Evolutionary conservation across 2,113 vertebrate species (phyloP).

Genomic region (Phaethornis superciliosus): DNA sequence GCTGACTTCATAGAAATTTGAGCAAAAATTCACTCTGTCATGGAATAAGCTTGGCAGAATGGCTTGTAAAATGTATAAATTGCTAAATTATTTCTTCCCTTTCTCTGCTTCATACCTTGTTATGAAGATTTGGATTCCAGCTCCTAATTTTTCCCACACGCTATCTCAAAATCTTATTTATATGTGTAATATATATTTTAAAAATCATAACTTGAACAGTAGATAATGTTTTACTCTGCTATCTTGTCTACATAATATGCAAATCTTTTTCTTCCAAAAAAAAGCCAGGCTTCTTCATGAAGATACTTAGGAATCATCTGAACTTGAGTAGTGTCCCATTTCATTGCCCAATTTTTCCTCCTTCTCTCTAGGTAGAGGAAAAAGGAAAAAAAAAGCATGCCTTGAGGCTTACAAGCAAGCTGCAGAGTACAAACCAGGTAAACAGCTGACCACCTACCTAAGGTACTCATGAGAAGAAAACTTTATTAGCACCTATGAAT

Average conservation of each 20-base stretch:
- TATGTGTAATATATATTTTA: not conserved
- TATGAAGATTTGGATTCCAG: not conserved
- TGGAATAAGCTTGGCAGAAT: not conserved
- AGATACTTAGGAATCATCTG: not conserved
- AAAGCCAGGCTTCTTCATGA: not conserved
- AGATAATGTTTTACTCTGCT: not conserved
- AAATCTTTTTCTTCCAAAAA: not conserved
- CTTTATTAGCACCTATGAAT: accelerated
- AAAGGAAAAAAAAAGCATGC: not conserved
- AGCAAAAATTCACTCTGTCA: not conserved
- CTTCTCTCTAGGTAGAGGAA: not conserved
- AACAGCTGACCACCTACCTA: not conserved
- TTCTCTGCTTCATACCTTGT: not conserved
- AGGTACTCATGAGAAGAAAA: not conserved
- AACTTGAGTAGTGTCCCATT: not conserved
- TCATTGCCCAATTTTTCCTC: not conserved
- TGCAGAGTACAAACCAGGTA: not conserved
- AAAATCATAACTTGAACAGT: not conserved
- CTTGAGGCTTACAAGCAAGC: not conserved
- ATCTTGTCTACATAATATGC: not conserved
- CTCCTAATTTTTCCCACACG: not conserved
- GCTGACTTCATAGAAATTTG: not conserved
- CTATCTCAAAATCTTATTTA: not conserved
- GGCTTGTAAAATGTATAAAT: not conserved
- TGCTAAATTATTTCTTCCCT: not conserved